Conservation (phyloP, 2,797 vertebrate species). For the Myotis planiceps region DNA sequence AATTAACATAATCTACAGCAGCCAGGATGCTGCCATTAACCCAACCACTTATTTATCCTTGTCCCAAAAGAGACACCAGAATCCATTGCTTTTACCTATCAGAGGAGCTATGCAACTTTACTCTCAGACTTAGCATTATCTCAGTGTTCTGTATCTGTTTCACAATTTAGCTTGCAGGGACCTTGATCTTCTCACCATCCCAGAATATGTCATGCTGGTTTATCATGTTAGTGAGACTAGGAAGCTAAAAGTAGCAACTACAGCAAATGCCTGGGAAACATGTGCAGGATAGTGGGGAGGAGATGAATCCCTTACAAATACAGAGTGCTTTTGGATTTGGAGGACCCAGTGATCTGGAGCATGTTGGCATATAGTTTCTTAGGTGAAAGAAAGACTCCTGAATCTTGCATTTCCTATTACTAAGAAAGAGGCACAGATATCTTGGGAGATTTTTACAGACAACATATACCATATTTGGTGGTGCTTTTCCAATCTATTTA, state of each 20-base stretch:
- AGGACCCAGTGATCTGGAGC: not conserved
- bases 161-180: not conserved
- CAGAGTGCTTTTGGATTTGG: not conserved
- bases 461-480: not conserved
- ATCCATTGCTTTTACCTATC: not conserved
- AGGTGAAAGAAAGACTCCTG: not conserved
- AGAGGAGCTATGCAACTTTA: not conserved
- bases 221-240: not conserved
- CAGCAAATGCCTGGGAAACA: not conserved
- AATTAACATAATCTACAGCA: not conserved
- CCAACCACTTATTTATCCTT: not conserved
- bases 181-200: not conserved
- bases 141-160: not conserved
- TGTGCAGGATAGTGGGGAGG: not conserved
- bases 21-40: not conserved
- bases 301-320: not conserved
- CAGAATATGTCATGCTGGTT: not conserved
- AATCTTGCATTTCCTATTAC: not conserved
- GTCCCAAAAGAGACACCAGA: not conserved
- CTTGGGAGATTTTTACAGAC: not conserved
- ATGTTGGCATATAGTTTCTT: not conserved
- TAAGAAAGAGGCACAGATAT: not conserved
- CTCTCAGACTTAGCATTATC: not conserved
- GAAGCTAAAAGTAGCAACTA: not conserved
- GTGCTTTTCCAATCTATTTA: not conserved